Percentiles rank a stretch among this genome's conserved stretches.
These are phyloP conservation scores for Hycleus phaleratus DNA, from an alignment of 1,140 invertebrate species.

Conservation along the genomic window DNA sequence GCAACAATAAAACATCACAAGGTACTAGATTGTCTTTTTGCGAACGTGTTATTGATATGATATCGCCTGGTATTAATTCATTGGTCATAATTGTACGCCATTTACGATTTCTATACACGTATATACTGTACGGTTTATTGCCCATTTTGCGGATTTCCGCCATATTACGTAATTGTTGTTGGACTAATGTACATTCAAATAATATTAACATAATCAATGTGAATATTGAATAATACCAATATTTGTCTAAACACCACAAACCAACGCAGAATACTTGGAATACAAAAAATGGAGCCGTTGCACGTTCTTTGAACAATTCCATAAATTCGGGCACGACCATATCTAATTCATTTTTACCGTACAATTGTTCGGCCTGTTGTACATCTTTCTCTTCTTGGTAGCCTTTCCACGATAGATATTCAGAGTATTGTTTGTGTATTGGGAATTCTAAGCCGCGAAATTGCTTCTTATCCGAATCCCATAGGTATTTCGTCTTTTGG, in stretches of 20 bases:
- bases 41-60: constrained; percentile 87
- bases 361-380: constrained; percentile 64
- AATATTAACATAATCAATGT: constrained; percentile 95
- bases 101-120: constrained; percentile 88
- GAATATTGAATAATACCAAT: constrained; percentile 97
- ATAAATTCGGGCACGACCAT: constrained; percentile 90
- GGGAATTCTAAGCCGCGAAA: constrained; percentile 83
- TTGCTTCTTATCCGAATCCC: constrained; percentile 67
- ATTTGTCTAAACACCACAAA: constrained; percentile 98
- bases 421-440: constrained; percentile 56
- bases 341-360: constrained; percentile 82
- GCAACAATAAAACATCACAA: constrained; percentile 90
- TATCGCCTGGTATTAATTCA: constrained; percentile 91
- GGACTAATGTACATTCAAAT: constrained; percentile 97
- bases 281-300: constrained; percentile 98
- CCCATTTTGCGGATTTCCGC: constrained; percentile 99
- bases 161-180: constrained; percentile 97
- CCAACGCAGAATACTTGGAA: constrained; percentile 93
- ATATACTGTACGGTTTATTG: constrained; percentile 89
- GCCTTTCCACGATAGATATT: constrained; percentile 83
- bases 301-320: constrained; percentile 94
- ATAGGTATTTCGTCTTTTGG: constrained; percentile 95
- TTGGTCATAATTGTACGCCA: constrained; percentile 85
- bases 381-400: constrained; percentile 76
- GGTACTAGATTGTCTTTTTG: constrained; percentile 89